Percentiles rank a stretch among this genome's conserved stretches.
Conservation (phyloP, 2,113 vertebrate species). For the Alethe castanea region DNA sequence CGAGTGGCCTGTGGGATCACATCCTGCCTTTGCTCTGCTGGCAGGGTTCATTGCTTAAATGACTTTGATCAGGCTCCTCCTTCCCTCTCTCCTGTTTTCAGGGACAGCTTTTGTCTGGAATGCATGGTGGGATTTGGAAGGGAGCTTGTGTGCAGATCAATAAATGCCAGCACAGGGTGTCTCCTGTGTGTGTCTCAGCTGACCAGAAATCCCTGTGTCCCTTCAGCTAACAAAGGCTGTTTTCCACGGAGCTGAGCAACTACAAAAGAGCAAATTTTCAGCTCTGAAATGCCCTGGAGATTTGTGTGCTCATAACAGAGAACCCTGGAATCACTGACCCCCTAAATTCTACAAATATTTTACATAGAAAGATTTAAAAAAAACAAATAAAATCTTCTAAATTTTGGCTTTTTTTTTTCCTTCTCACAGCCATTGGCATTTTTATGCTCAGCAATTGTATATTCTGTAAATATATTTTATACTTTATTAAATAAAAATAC, state of each 20-base stretch:
- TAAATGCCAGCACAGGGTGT: neutral
- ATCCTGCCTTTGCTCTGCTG: neutral
- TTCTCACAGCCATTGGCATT: neutral
- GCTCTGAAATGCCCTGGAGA: neutral
- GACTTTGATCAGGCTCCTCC: neutral
- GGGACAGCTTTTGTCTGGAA: neutral
- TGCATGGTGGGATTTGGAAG: neutral
- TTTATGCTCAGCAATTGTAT: neutral
- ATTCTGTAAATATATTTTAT: neutral
- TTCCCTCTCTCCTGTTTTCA: neutral
- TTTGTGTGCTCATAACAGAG: neutral
- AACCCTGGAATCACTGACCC: neutral
- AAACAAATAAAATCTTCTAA: fast-evolving
- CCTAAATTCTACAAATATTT: neutral
- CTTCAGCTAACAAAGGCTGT: neutral
- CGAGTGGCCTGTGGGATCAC: neutral
- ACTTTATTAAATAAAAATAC: neutral
- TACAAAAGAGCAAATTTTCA: slow-evolving; percentile 6
- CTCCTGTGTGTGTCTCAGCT: neutral
- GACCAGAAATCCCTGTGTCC: neutral
- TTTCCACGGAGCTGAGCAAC: neutral
- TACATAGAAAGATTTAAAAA: neutral
- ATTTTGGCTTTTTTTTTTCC: neutral
- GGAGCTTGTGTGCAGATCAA: neutral
- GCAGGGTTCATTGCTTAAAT: neutral